Evolutionary conservation across 2,113 vertebrate genomes (phyloP).

Genomic region (Muntiacus muntjak): DNA sequence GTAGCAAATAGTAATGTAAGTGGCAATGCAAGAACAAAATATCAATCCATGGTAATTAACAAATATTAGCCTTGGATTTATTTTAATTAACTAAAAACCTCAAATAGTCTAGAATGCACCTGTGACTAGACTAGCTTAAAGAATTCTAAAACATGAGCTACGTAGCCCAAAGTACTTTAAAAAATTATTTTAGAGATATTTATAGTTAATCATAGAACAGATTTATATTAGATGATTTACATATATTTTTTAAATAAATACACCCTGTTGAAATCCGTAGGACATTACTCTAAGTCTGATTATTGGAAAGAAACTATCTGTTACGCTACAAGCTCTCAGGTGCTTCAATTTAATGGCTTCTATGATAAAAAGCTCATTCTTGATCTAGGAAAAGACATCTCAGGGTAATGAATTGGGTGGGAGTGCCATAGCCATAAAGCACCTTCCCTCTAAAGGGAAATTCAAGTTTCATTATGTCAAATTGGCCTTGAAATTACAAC

Average conservation of each 20-base stretch:
- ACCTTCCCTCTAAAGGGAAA: conserved; percentile 47
- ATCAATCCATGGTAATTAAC: background rate
- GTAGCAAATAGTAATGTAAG: background rate
- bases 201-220: background rate
- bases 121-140: background rate
- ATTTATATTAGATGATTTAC: background rate
- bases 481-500: conserved; percentile 63
- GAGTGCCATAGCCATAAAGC: background rate
- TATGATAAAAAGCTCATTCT: background rate
- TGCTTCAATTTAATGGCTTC: background rate
- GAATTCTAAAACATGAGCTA: background rate
- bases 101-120: background rate
- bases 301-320: background rate
- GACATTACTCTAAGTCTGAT: background rate
- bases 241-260: background rate
- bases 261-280: background rate
- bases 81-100: background rate
- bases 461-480: conserved; percentile 54
- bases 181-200: background rate
- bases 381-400: conserved; percentile 42
- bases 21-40: background rate
- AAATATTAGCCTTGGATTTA: background rate
- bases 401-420: background rate
- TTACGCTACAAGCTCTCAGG: background rate
- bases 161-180: background rate